Percentiles rank a stretch among this genome's conserved stretches.
Conservation (phyloP, 2,888 invertebrate species). For the Lithodes maja region DNA sequence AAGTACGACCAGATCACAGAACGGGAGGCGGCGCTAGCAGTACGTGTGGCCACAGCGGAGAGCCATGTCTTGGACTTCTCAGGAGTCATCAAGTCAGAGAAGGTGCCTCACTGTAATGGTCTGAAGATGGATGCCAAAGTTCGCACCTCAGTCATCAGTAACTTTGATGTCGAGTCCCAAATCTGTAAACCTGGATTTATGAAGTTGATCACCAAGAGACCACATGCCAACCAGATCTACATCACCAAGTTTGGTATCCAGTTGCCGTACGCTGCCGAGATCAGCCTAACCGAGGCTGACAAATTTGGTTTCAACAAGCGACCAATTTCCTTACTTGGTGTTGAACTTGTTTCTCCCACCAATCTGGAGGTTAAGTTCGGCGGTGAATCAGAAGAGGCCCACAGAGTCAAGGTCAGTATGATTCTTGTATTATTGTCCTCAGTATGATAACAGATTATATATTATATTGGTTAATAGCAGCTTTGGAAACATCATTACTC, state of each 20-base stretch:
- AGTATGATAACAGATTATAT: too few relatives aligned
- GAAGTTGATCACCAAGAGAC: slow-evolving; percentile 16
- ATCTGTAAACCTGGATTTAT: slow-evolving; percentile 46
- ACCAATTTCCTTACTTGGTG: background rate
- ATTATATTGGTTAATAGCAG: too few relatives aligned
- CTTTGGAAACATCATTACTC: too few relatives aligned
- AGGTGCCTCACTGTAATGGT: slow-evolving; percentile 30
- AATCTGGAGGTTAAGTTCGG: slow-evolving; percentile 3
- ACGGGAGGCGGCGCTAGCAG: slow-evolving; percentile 7
- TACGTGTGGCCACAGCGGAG: background rate
- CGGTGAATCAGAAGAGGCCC: background rate
- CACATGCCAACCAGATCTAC: background rate
- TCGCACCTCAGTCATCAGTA: slow-evolving; percentile 2
- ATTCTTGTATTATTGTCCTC: too few relatives aligned
- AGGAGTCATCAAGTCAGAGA: slow-evolving; percentile 22
- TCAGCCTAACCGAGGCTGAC: slow-evolving; percentile 4
- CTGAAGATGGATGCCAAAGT: slow-evolving; percentile 14
- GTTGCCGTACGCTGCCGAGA: slow-evolving; percentile 16
- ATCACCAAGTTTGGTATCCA: slow-evolving; percentile 24
- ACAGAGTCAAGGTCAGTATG: slow-evolving; percentile 9
- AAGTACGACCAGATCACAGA: slow-evolving; percentile 37
- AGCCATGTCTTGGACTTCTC: slow-evolving; percentile 34
- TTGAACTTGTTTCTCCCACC: background rate
- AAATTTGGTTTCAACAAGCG: background rate
- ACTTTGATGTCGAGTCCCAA: slow-evolving; percentile 23